Base-by-base conservation (phyloP, 2,888 invertebrate genomes). In the Leptothorax acervorum region DNA sequence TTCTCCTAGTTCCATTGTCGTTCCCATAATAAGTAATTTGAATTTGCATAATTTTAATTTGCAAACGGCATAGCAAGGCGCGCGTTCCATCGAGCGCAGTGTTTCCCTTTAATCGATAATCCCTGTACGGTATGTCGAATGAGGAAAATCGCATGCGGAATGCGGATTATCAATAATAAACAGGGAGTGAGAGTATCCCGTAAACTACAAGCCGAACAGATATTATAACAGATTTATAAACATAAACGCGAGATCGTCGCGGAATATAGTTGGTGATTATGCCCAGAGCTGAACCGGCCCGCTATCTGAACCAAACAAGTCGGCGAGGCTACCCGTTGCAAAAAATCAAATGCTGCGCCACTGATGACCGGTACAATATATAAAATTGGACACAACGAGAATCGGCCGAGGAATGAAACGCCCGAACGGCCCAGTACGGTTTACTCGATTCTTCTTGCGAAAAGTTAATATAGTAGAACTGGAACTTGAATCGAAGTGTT, bases 281-380 rank as follows among this genome's bases (percentile, higher is more conserved):
- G n/a, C 12, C 35, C 15, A 45, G 15, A 28, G 23, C n/a, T 12
- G 35, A 78, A 78, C 66, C 51, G 66, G 55, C 66, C 51, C 55
- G 55, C 53, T 55, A 28, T 18, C 42, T 45, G 63, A 63, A 48
- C 35, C 31, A 62, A 51, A 23, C 31, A 2, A 45, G 15, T n/a
- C 39, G 63, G 8, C 23, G 39, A 15, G 35, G 62, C 45, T 51
- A 35, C 18, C 15, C 23, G 35, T 51, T 0, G 51, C 23, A 51
- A 75, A 63, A 51, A 62, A 23, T 39, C 9, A 23, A 23, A 28
- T 15, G 39, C 39, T 35, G 9, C 35, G 55, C 23, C 39, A 39
- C 55, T 71, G 62, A 75, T 57, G 66, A 68, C 66, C 15, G 45
- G 28, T 66, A n/a, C 28, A 18, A 42, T 31, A 78, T 42, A 55